Evolutionary conservation across 2,888 invertebrate genomes (phyloP), one percentile per base, ranked within the genome.

Genomic region (Hydrotaea diabolus): DNA sequence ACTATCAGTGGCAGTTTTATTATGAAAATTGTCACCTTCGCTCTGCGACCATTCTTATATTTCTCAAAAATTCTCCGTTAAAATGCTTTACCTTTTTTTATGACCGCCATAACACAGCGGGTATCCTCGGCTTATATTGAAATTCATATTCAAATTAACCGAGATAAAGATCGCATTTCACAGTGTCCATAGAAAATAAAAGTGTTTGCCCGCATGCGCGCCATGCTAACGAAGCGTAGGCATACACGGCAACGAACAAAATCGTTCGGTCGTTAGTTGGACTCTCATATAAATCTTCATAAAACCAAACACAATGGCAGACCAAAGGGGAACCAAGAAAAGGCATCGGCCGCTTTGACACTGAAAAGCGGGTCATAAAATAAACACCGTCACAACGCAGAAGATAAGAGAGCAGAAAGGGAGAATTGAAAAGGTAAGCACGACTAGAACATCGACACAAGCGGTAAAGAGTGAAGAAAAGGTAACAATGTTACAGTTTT

Each of bases 81-180:
- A 49, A 13, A 49, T 49, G 15, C 2, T n/a, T n/a, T 49, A 49
- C 49, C 2, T 21, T 4, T n/a, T 21, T 55, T 21, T 55, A 21
- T 55, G 55, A 55, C 19, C 19, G 4, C 55, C 17, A 7, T 11
- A 55, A 5, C 55, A 21, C 55, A 55, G 23, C 55, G 21, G 55
- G 55, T 55, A 55, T 11, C 2, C 17, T 15, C 55, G 8, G 8
- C 39, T 55, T 21, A 8, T 21, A 0, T 19, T 21, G 19, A 23
- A 21, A 55, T 55, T 55, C 55, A 55, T 55, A 19, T 49, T 55
- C 55, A 55, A 23, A 55, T 49, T 49, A 13, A n/a, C 49, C 21
- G 19, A 55, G 55, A 55, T 55, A 55, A 55, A 19, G 21, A 55
- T 55, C 55, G 3, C 55, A n/a, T 55, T 15, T 55, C 4, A 9